These are phyloP conservation scores for Drosophila kepulauana DNA, from an alignment of 1,140 invertebrate species.

Conservation along the genomic window DNA sequence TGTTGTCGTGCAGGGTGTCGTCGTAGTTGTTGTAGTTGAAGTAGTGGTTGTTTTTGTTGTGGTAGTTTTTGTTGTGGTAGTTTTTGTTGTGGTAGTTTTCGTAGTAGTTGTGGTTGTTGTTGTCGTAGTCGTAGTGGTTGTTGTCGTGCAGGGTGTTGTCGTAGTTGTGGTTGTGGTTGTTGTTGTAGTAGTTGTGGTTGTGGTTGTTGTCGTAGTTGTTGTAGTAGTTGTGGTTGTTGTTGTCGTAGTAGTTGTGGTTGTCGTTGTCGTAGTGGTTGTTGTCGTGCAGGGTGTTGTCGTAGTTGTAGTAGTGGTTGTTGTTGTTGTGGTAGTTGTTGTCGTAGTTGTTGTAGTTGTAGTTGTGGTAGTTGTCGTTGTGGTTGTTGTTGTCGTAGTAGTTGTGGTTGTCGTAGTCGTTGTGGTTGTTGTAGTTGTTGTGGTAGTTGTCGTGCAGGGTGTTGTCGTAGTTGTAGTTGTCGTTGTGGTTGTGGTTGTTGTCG, in stretches of 20 bases:
- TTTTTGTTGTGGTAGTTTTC: background rate
- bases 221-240: conserved; percentile 1
- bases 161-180: conserved; percentile 18
- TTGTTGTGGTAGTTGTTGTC: conserved; percentile 12
- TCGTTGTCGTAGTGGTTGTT: background rate
- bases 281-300: background rate
- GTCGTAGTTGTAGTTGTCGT: background rate
- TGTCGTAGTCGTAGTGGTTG: background rate
- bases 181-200: conserved; percentile 20
- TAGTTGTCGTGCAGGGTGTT: background rate
- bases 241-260: background rate
- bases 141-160: background rate
- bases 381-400: background rate
- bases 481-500: background rate
- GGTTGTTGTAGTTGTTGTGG: background rate
- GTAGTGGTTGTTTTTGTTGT: conserved; percentile 13
- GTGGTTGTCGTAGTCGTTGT: background rate
- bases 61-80: conserved; percentile 1
- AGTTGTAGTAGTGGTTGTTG: background rate
- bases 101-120: conserved; percentile 21
- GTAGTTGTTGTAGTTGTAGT: background rate
- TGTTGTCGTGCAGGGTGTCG: conserved; percentile 19
- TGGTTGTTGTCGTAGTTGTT: conserved; percentile 13
- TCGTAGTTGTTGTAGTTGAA: background rate
- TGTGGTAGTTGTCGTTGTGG: conserved; percentile 3